Percentiles rank a stretch among this genome's conserved stretches.
Conservation (phyloP, 2,797 vertebrate species). For the Chanos chanos region DNA sequence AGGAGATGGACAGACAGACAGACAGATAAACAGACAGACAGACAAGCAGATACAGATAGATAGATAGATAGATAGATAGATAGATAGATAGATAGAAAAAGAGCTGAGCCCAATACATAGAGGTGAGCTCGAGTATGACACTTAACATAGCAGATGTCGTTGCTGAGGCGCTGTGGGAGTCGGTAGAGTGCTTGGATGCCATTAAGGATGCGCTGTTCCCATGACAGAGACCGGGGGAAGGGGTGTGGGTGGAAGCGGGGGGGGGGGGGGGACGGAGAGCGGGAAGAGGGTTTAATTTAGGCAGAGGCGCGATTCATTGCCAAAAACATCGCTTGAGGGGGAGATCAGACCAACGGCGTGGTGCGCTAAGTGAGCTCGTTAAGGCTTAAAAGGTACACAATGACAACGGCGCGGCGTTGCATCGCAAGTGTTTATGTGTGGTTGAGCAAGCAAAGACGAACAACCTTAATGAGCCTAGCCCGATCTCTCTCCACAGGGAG, state of each 20-base stretch:
- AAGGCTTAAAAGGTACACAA: slow-evolving; percentile 72
- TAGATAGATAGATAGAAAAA: not conserved
- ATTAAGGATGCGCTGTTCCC: slow-evolving; percentile 13
- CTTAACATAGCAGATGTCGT: not conserved
- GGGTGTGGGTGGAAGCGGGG: slow-evolving; percentile 41
- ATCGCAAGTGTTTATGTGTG: slow-evolving; percentile 18
- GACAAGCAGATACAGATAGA: no score
- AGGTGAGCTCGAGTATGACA: not conserved
- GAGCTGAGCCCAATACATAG: not conserved
- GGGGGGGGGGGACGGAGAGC: no score
- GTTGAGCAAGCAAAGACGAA: slow-evolving; percentile 23
- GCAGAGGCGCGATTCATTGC: slow-evolving; percentile 49
- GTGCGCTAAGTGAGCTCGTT: slow-evolving; percentile 76
- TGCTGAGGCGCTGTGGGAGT: not conserved
- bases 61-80: not conserved
- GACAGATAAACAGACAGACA: no score
- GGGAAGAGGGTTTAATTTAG: slow-evolving; percentile 1
- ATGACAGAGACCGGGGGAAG: slow-evolving; percentile 47
- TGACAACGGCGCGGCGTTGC: slow-evolving; percentile 43
- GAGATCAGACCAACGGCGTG: slow-evolving; percentile 70
- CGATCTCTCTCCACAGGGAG: slow-evolving; percentile 11
- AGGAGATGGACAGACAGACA: no score
- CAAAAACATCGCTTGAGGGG: slow-evolving; percentile 67
- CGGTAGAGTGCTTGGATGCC: not conserved
- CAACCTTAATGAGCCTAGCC: slow-evolving; percentile 25